A percentile compares a stretch with the other conserved stretches of the same genome.
phyloP scores from a whole-genome alignment of 2,113 vertebrate genomes.

The Catharus fuscescens region DNA sequence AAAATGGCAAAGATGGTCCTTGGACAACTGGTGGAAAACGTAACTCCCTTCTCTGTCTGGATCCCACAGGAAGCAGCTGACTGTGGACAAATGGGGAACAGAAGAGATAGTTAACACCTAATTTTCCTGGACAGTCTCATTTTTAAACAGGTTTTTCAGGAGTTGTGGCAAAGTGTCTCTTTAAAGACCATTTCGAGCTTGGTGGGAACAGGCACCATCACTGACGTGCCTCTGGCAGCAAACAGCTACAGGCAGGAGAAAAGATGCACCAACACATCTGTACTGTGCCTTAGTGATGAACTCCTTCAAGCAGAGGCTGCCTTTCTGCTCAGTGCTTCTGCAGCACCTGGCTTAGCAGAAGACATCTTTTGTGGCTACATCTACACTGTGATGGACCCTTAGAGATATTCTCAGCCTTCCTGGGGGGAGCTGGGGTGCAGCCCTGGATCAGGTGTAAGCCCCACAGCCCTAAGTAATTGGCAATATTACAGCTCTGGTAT shows the following conservation, averaged over 20 bases:
- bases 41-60: neutral
- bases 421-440: accelerated
- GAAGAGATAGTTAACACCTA: neutral
- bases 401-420: neutral
- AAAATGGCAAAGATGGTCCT: neutral
- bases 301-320: neutral
- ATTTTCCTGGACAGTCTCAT: neutral
- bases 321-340: neutral
- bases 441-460: neutral
- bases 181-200: neutral
- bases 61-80: neutral
- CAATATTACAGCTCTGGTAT: neutral
- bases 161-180: neutral
- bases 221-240: neutral
- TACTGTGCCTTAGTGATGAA: neutral
- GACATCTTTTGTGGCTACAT: neutral
- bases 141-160: neutral
- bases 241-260: neutral
- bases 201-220: neutral
- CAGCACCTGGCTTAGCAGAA: neutral
- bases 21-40: neutral
- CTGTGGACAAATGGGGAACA: neutral
- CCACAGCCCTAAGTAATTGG: neutral
- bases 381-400: neutral
- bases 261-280: neutral